These are phyloP conservation scores for Henricia sp. DNA, from an alignment of 53 echinoderm and acorn worm genomes.

Conservation along the genomic window DNA sequence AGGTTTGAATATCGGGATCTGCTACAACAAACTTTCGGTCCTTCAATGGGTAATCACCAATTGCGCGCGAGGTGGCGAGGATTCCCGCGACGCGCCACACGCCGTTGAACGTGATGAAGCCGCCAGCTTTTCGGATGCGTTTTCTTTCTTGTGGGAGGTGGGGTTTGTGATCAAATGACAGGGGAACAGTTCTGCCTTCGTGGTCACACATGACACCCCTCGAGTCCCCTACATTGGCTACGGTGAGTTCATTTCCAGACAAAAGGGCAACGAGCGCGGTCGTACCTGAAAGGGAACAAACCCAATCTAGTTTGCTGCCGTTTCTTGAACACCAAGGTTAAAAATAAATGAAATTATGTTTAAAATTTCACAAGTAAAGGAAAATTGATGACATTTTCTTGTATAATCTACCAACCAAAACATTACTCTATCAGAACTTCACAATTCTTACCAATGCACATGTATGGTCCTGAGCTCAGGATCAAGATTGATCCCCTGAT, in stretches of 20 bases:
- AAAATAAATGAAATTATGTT: background rate
- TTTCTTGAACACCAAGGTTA: too few relatives aligned
- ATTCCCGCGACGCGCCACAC: conserved; percentile 97
- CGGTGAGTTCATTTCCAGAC: conserved; percentile 73
- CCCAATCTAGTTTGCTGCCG: too few relatives aligned
- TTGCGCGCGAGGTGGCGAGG: conserved; percentile 95
- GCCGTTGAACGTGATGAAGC: conserved; percentile 94
- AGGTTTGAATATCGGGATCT: conserved; percentile 88
- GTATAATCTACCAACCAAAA: too few relatives aligned
- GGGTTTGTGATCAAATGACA: conserved; percentile 97
- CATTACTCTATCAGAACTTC: too few relatives aligned
- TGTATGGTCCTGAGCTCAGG: too few relatives aligned
- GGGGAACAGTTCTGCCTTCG: conserved; percentile 80
- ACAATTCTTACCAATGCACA: too few relatives aligned
- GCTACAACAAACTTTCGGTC: conserved; percentile 86
- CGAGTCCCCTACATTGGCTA: conserved; percentile 98
- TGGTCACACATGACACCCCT: conserved; percentile 92
- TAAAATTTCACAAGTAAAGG: background rate
- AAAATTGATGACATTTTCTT: background rate
- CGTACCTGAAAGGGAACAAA: conserved; percentile 66
- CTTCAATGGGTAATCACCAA: conserved; percentile 95
- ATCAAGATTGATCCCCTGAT: too few relatives aligned
- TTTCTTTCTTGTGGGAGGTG: conserved; percentile 85
- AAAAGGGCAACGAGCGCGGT: conserved; percentile 87
- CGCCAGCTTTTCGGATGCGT: conserved; percentile 94